phyloP scores from a whole-genome alignment of 2,888 invertebrate genomes.

The Troides oblongomaculatus region DNA sequence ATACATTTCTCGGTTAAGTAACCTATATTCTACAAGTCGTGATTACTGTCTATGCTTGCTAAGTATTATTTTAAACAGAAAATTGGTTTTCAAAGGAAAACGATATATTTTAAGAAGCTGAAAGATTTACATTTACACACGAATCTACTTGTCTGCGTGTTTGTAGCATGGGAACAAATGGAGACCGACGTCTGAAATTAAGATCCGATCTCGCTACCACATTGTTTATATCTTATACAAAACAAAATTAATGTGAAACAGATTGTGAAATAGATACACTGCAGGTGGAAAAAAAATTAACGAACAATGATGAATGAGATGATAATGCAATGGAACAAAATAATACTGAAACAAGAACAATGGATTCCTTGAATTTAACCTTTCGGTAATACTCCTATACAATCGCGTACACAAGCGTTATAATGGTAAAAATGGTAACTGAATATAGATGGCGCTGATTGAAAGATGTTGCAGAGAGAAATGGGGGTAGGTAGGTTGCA shows the following conservation, averaged over 20 bases:
- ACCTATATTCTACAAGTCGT: no score
- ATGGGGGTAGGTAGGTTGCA: no score
- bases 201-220: not conserved
- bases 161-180: not conserved
- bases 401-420: slow-evolving; percentile 15
- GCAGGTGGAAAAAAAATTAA: slow-evolving; percentile 3
- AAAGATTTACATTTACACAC: no score
- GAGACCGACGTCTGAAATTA: not conserved
- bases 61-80: no score
- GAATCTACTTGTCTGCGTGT: no score
- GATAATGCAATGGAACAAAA: slow-evolving; percentile 3
- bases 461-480: no score
- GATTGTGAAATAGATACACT: slow-evolving; percentile 9
- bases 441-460: no score
- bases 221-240: not conserved
- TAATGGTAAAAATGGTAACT: not conserved
- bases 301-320: slow-evolving; percentile 14
- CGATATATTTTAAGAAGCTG: no score
- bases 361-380: slow-evolving; percentile 38
- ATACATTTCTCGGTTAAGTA: no score
- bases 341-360: slow-evolving; percentile 19
- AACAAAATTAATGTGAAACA: slow-evolving; percentile 8
- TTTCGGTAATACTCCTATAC: slow-evolving; percentile 37
- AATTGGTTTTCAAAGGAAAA: no score
- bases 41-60: no score